Base-by-base conservation (phyloP, 1,140 invertebrate species). In the Eufriesea mexicana region DNA sequence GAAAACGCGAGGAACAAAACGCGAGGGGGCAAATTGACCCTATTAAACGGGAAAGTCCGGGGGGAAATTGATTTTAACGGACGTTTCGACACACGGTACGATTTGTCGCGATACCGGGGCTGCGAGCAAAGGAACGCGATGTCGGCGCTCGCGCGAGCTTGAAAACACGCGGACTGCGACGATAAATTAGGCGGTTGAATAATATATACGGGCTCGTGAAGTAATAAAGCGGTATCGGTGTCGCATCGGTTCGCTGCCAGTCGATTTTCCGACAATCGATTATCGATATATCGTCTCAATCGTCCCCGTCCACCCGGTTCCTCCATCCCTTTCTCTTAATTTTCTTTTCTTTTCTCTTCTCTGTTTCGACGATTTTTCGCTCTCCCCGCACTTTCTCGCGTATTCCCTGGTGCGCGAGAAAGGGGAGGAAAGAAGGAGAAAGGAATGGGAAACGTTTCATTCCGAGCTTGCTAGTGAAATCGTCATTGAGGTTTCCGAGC, bases 261-360 rank as follows among this genome's bases (percentile, higher is more conserved):
- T 78, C 75, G 77, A 89, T 89, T 74, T 81, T 73, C 28, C 28
- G 68, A 84, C 74, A 88, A 89, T 89, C 87, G 87, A 89, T 89
- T 89, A 86, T 74, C 87, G 80, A 89, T 89, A 85, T 86, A 86
- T 89, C 77, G 54, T 35, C 18, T 9, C n/a, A 57, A 45, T 20
- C 28, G 59, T 20, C 25, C 25, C 62, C 51, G 47, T 62, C n/a
- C 20, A 7, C 16, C 23, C 18, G 7, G 28, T 35, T 35, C 61
- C 42, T 28, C 67, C 79, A 47, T 55, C 75, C 51, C 57, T 62
- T 64, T 72, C 84, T 45, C 42, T 20, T 72, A 64, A 28, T 23
- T 7, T 20, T 54, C 55, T 12, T 4, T n/a, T n/a, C 23, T 8
- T n/a, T 10, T 57, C 55, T 8, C 62, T 20, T 42, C 20, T 20